Evolutionary conservation across 1,140 invertebrate genomes (phyloP).

Genomic region (Pseudoatta argentina): DNA sequence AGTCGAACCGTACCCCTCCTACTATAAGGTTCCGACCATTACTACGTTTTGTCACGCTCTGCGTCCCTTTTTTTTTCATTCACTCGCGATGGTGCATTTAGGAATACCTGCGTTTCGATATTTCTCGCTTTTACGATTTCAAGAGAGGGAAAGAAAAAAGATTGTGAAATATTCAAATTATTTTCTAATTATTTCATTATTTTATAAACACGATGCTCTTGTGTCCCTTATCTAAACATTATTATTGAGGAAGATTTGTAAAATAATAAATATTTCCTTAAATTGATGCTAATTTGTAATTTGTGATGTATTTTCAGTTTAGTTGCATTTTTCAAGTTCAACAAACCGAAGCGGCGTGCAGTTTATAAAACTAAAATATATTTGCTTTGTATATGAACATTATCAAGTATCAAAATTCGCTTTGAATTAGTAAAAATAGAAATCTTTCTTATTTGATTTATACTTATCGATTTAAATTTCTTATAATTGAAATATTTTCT

Average conservation of each 20-base stretch:
- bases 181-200: background rate
- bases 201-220: background rate
- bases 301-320: too few species aligned
- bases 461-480: too few species aligned
- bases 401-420: too few species aligned
- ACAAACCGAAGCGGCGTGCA: too few species aligned
- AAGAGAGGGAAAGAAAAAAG: background rate
- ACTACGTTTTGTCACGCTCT: slow-evolving; percentile 64
- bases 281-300: too few species aligned
- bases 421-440: too few species aligned
- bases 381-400: too few species aligned
- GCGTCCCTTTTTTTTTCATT: slow-evolving; percentile 43
- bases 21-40: slow-evolving; percentile 58
- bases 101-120: slow-evolving; percentile 17
- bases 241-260: background rate
- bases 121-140: slow-evolving; percentile 40
- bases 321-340: too few species aligned
- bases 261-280: slow-evolving; percentile 29
- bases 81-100: slow-evolving; percentile 39
- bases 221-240: background rate
- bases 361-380: too few species aligned
- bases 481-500: background rate
- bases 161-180: background rate
- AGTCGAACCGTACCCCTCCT: slow-evolving; percentile 46
- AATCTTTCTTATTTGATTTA: too few species aligned